Evolutionary conservation across 1,140 invertebrate genomes (phyloP), one percentile per base, ranked within the genome.

Genomic region (Magallana angulata): DNA sequence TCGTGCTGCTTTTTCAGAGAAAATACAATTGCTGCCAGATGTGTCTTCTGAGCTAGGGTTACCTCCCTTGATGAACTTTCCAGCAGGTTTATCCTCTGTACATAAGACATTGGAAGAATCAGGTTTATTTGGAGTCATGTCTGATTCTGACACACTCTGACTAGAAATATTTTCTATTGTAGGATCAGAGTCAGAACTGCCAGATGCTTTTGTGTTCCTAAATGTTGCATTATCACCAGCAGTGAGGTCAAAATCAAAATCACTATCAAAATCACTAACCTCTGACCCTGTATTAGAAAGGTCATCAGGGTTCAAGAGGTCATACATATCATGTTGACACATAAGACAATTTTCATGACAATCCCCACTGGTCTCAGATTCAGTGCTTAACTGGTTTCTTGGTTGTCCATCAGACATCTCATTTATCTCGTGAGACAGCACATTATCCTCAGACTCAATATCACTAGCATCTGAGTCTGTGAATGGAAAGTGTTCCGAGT

Each of bases 201-300:
- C 68, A 76, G 68, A 76, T 76, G 68, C 36, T 30, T 76, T 76
- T 30, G 18, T 24, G 12, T 76, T 18, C 24, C 68, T 24, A 30
- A 12, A 12, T 76, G 68, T 76, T 30, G 24, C 24, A 76, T 30
- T 30, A 11, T 76, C 24, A 76, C 24, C 68, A 76, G 18, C 18
- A 30, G 68, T 76, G 36, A 30, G 24, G 24, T 82, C 81, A 16
- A 82, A 57, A 56, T 82, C 81, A 82, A 82, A 58, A 58, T 82
- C 81, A 82, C 81, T 82, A 14, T 82, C 81, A 82, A 82, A 82
- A 82, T 82, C 81, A 57, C 81, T 82, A 16, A 82, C 81, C 81
- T 82, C 81, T 82, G 81, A 82, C 57, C 81, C 81, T 57, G 81
- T 82, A 16, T 82, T 58, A 18, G 81, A 82, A 58, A 82, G 81